These are phyloP conservation scores for Myocastor coypus DNA, from an alignment of 2,113 vertebrate genomes.

Conservation along the genomic window DNA sequence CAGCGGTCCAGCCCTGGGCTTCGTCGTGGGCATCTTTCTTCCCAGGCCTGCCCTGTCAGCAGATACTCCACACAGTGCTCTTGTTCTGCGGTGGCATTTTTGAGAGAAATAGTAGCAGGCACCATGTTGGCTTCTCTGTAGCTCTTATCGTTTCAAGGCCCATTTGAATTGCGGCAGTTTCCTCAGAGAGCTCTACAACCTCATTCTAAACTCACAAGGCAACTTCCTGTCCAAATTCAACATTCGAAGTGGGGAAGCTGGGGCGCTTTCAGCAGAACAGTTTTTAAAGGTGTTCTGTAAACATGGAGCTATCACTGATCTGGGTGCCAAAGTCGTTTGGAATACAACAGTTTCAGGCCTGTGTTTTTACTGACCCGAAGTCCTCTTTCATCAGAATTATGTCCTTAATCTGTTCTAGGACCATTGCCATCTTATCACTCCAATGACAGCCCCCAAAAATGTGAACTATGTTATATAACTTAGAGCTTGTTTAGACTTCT, in stretches of 20 bases:
- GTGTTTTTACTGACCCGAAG: conserved; percentile 86
- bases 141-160: not conserved
- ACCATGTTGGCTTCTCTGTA: not conserved
- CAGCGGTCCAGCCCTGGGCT: not conserved
- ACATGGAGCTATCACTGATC: conserved; percentile 28
- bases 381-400: conserved; percentile 86
- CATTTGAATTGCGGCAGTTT: not conserved
- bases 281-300: conserved; percentile 69
- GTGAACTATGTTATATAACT: conserved; percentile 92
- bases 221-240: conserved; percentile 21
- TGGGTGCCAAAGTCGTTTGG: conserved; percentile 74
- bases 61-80: not conserved
- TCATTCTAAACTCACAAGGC: conserved; percentile 43
- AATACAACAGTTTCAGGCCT: conserved; percentile 75
- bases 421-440: conserved; percentile 90
- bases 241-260: not conserved
- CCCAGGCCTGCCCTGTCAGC: not conserved
- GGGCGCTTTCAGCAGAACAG: not conserved
- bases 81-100: not conserved
- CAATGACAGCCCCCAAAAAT: conserved; percentile 92
- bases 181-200: conserved; percentile 3
- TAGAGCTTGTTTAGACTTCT: conserved; percentile 89
- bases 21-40: not conserved
- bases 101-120: not conserved
- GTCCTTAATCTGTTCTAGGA: conserved; percentile 92